Evolutionary conservation across 2,797 vertebrate genomes (phyloP).

Genomic region (Propithecus deckenii): DNA sequence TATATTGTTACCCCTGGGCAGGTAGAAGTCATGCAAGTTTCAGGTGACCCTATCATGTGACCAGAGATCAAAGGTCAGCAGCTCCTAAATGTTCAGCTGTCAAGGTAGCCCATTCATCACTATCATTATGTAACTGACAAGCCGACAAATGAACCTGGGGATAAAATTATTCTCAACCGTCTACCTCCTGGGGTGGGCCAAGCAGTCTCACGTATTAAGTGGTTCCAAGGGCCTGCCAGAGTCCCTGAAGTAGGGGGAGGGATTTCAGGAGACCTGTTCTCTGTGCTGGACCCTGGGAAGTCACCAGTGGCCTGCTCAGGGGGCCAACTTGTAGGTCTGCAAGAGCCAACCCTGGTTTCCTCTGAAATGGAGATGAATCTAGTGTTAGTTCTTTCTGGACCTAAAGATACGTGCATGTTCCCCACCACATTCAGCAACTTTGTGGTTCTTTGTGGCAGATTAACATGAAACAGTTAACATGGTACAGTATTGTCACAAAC

Average conservation of each 20-base stretch:
- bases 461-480: neutral
- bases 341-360: neutral
- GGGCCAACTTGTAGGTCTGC: neutral
- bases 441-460: neutral
- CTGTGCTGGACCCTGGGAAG: neutral
- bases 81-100: constrained; percentile 85
- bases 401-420: neutral
- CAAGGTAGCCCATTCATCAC: constrained; percentile 87
- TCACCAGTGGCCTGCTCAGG: neutral
- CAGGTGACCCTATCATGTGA: constrained; percentile 89
- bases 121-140: constrained; percentile 84
- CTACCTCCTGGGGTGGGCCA: constrained; percentile 83
- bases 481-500: neutral
- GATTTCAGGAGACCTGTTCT: constrained; percentile 78
- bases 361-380: neutral
- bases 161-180: constrained; percentile 82
- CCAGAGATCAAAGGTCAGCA: constrained; percentile 87
- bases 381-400: neutral
- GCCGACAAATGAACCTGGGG: constrained; percentile 85
- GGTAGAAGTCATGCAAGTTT: constrained; percentile 88
- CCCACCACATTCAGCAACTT: neutral
- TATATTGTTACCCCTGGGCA: constrained; percentile 88
- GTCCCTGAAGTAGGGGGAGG: constrained; percentile 79
- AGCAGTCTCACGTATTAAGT: constrained; percentile 87
- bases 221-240: constrained; percentile 83